Conservation (phyloP, 2,888 invertebrate species). For the Hemaris fuciformis region DNA sequence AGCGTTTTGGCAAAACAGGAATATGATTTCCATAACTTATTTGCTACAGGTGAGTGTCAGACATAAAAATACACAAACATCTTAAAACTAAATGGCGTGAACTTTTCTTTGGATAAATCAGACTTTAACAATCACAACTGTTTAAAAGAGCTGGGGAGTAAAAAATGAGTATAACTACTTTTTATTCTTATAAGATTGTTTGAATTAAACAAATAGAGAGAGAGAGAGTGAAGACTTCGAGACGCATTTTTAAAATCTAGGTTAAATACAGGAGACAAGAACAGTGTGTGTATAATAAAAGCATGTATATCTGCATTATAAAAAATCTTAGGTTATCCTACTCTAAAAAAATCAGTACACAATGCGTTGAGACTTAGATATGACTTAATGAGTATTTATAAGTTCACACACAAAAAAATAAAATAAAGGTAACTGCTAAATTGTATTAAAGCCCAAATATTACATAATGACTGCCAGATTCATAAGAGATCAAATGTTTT, state of each 20-base stretch:
- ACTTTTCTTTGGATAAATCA: constrained; percentile 52
- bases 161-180: neutral
- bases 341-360: constrained; percentile 17
- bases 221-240: neutral
- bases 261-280: neutral
- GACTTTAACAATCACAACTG: constrained; percentile 47
- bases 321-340: neutral
- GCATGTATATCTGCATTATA: constrained; percentile 20
- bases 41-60: constrained; percentile 2
- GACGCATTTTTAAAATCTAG: neutral
- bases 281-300: constrained; percentile 7
- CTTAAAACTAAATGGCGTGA: constrained; percentile 25
- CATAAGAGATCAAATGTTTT: constrained; percentile 34
- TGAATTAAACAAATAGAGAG: neutral
- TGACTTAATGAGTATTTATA: constrained; percentile 19
- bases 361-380: constrained; percentile 20
- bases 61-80: constrained; percentile 33
- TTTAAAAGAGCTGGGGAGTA: constrained; percentile 26
- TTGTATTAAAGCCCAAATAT: constrained; percentile 22
- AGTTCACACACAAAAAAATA: constrained; percentile 33
- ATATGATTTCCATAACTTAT: constrained; percentile 13
- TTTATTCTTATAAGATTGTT: neutral
- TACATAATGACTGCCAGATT: constrained; percentile 23
- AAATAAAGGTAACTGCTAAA: constrained; percentile 37
- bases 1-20: constrained; percentile 53